phyloP scores from a whole-genome alignment of 2,797 vertebrate species.

The Urophycis tenuis region DNA sequence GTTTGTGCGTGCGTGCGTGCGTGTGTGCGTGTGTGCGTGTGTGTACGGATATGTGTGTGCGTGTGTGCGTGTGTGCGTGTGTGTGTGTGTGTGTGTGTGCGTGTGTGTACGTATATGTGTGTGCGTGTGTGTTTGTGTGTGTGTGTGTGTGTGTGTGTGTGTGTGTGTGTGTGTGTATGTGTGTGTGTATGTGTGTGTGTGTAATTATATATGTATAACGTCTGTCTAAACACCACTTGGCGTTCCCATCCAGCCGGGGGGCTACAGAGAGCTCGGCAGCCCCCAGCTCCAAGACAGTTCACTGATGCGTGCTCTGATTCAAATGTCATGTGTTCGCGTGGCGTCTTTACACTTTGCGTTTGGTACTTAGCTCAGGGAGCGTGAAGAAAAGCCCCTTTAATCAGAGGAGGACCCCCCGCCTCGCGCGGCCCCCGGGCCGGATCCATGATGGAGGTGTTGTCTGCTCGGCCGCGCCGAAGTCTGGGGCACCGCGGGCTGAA shows the following conservation, averaged over 20 bases:
- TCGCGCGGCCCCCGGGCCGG: constrained; percentile 49
- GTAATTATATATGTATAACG: neutral
- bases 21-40: neutral
- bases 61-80: neutral
- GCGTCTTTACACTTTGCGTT: constrained; percentile 63
- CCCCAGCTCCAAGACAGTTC: constrained; percentile 58
- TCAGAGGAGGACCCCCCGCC: constrained; percentile 61
- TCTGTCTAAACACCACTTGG: constrained; percentile 39
- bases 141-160: neutral
- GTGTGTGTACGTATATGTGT: neutral
- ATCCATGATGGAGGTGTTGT: constrained; percentile 80
- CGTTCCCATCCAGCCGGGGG: constrained; percentile 46
- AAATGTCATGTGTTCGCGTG: constrained; percentile 68
- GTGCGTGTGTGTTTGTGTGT: too few species aligned
- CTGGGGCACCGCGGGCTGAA: constrained; percentile 68
- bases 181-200: neutral
- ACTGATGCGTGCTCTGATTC: constrained; percentile 62
- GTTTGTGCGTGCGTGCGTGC: neutral
- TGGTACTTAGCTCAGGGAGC: constrained; percentile 65
- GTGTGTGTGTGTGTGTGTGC: neutral
- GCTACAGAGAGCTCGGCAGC: constrained; percentile 47
- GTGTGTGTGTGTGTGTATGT: neutral
- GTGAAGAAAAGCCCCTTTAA: constrained; percentile 63
- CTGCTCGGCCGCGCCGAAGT: constrained; percentile 69
- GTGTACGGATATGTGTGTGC: neutral